Evolutionary conservation across 2,888 invertebrate species (phyloP).

Genomic region (Scaptomyza parva): DNA sequence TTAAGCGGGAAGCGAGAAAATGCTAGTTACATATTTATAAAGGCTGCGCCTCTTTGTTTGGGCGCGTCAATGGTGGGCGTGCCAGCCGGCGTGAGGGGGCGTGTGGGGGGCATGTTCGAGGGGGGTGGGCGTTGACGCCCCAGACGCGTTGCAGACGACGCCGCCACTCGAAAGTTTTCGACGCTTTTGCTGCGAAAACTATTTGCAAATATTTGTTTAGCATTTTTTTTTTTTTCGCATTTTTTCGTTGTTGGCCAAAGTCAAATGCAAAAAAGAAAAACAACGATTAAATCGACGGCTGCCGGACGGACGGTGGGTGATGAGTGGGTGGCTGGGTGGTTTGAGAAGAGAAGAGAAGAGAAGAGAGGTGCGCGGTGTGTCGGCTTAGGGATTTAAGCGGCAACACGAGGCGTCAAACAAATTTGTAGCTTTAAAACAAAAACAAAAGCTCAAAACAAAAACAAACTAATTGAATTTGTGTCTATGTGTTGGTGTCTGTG

Average conservation of each 20-base stretch:
- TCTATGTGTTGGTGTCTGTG: too few species aligned
- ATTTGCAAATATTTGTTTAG: conserved; percentile 74
- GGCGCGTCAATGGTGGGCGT: conserved; percentile 42
- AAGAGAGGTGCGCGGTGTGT: background rate
- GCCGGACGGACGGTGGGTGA: background rate
- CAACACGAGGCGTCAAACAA: conserved; percentile 64
- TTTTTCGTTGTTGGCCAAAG: conserved; percentile 41
- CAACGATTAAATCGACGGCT: background rate
- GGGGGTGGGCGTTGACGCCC: conserved; percentile 35
- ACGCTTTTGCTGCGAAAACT: conserved; percentile 60
- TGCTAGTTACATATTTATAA: conserved; percentile 32
- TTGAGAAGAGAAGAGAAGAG: too few species aligned
- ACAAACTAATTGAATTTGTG: conserved; percentile 58
- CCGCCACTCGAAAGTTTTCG: conserved; percentile 46
- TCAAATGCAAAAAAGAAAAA: conserved; percentile 44
- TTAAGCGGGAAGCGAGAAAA: conserved; percentile 2
- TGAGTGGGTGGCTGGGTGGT: background rate
- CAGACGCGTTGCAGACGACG: conserved; percentile 68
- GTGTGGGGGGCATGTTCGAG: conserved; percentile 6
- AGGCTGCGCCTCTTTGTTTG: conserved; percentile 43
- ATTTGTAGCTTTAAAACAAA: conserved; percentile 64
- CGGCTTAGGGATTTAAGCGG: conserved; percentile 34
- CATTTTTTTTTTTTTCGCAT: conserved; percentile 30
- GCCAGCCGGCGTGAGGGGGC: conserved; percentile 17
- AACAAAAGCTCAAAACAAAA: conserved; percentile 36